phyloP scores from a whole-genome alignment of 2,113 vertebrate genomes.

The Trogon melanurus region DNA sequence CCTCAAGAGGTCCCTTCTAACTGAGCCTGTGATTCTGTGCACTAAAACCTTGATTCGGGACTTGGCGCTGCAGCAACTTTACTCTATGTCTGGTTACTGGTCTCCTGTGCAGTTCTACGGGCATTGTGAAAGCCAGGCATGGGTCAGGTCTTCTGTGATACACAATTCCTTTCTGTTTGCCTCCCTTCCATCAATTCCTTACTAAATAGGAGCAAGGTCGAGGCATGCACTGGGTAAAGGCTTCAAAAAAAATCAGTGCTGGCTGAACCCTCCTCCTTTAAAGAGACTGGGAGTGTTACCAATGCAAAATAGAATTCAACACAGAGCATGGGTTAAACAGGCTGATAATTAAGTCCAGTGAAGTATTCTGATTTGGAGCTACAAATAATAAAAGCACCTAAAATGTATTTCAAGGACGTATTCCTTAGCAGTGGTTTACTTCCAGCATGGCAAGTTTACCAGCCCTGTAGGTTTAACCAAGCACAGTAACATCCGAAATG shows the following conservation, averaged over 20 bases:
- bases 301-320: not conserved
- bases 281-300: not conserved
- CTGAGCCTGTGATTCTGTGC: not conserved
- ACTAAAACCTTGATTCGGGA: not conserved
- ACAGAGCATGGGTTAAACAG: not conserved
- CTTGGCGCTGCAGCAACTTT: not conserved
- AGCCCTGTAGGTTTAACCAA: not conserved
- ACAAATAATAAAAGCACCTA: not conserved
- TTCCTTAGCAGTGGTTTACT: not conserved
- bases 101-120: not conserved
- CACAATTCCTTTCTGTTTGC: not conserved
- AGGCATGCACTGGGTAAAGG: not conserved
- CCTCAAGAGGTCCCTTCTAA: not conserved
- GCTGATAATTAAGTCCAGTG: not conserved
- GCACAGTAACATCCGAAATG: not conserved
- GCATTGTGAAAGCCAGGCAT: not conserved
- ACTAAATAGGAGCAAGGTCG: not conserved
- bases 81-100: not conserved
- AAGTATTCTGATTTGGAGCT: not conserved
- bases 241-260: not conserved
- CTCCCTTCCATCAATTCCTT: not conserved
- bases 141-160: not conserved
- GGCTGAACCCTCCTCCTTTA: not conserved
- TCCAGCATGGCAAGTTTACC: not conserved
- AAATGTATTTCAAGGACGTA: not conserved